A percentile compares a stretch with the other conserved stretches of the same genome.
These are phyloP conservation scores for Gnathonemus longibarbis DNA, from an alignment of 2,113 vertebrate genomes.

Conservation along the genomic window DNA sequence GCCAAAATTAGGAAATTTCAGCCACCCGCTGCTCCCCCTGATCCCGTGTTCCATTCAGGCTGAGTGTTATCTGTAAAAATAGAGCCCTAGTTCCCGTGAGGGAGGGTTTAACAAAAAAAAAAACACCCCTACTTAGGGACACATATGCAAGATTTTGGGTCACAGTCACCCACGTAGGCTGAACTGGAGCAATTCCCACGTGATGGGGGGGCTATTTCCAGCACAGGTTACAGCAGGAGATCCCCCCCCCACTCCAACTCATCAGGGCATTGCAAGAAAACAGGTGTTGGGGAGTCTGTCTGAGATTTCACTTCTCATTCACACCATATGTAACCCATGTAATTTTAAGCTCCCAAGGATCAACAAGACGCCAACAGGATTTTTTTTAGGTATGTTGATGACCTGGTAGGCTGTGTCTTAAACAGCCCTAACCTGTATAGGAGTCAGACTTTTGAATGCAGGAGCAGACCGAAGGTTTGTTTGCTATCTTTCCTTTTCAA, in stretches of 20 bases:
- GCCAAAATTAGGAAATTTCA: constrained; percentile 14
- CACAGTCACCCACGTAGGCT: background rate
- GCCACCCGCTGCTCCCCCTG: background rate
- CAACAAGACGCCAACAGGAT: background rate
- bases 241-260: background rate
- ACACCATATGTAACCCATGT: background rate
- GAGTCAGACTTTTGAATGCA: background rate
- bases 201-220: constrained; percentile 2
- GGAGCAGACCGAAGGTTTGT: background rate
- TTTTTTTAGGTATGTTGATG: background rate
- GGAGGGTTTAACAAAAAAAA: background rate
- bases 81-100: background rate
- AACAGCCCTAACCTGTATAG: background rate
- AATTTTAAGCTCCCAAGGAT: background rate
- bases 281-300: background rate
- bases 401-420: background rate
- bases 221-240: background rate
- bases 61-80: constrained; percentile 10
- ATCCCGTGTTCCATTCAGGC: background rate
- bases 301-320: background rate
- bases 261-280: constrained; percentile 3
- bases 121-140: background rate
- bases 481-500: background rate
- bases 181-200: background rate
- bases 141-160: background rate